Base-by-base conservation (phyloP, 2,797 vertebrate genomes). In the Bufotes viridis region DNA sequence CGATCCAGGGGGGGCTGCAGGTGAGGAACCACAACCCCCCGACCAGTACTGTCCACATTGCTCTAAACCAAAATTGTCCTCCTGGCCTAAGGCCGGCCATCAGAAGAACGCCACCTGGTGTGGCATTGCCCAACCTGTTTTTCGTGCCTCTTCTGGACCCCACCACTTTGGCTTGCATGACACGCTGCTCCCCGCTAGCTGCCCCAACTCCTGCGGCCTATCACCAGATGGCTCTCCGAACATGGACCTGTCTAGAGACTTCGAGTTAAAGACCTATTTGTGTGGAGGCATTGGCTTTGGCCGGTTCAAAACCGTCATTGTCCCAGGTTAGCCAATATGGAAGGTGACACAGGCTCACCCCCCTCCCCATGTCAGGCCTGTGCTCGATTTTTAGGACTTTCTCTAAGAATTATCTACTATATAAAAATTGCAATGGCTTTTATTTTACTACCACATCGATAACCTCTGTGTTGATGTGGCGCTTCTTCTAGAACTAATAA, bases 271-370 rank as follows among this genome's bases (percentile, higher is more conserved):
- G 70, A 93, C 93, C 18, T 95, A 94, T 57, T 92, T 95, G 7
- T 94, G 96, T 78, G 90, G 95, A 0, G 88, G 96, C 84, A 90
- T 96, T 91, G 96, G 96, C 84, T 90, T 97, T 11, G 93, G 95
- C 87, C 97, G 96, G 92, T 93, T 96, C 84, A 96, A 94, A 89
- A 94, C 95, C 42, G 96, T 99, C 63, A 95, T 98, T 78, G 96
- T 98, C 90, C 96, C 97, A 3, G 95, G 96, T 18, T 97, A 98
- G 95, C 85, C 88, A 88, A 91, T 51, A 82, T 20, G 34, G 14
- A 60, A 10, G 0, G 0, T 80, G 2, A 65, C 78, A 85, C 7
- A 0, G 78, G 69, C 34, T 60, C 78, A 12, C 13, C 61, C 29
- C 8, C 24, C 20, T 13, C 61, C 51, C 9, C 9, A 4, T 7